Conservation (phyloP, 2,113 vertebrate genomes). For the Cairina moschata region DNA sequence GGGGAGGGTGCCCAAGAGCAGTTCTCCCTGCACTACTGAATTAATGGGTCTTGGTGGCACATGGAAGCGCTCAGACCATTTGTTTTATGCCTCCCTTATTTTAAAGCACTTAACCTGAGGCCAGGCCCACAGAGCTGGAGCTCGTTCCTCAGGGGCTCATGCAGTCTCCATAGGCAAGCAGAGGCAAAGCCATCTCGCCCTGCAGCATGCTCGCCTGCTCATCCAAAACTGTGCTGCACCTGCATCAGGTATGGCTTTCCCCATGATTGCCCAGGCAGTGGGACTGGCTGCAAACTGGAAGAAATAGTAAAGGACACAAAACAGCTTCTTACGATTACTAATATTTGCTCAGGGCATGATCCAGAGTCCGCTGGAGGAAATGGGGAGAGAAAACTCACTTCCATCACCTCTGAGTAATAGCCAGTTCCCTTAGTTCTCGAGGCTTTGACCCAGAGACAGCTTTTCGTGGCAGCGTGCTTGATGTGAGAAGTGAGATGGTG, state of each 20-base stretch:
- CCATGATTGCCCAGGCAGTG: background rate
- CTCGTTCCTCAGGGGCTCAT: background rate
- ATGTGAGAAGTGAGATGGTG: background rate
- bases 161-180: background rate
- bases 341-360: background rate
- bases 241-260: background rate
- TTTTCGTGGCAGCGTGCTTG: background rate
- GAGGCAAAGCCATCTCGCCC: rapidly evolving
- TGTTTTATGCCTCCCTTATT: background rate
- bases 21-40: rapidly evolving
- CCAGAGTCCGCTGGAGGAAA: background rate
- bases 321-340: background rate
- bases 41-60: background rate
- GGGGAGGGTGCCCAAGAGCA: background rate
- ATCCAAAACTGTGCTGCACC: background rate
- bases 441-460: background rate
- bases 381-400: rapidly evolving
- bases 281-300: background rate
- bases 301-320: no score
- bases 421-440: background rate
- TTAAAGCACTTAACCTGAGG: background rate
- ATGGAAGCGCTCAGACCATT: background rate
- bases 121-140: background rate
- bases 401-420: background rate
- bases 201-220: background rate